Percentiles rank a stretch among this genome's conserved stretches.
Conservation (phyloP, 1,140 invertebrate species). For the Euglossa dilemma region DNA sequence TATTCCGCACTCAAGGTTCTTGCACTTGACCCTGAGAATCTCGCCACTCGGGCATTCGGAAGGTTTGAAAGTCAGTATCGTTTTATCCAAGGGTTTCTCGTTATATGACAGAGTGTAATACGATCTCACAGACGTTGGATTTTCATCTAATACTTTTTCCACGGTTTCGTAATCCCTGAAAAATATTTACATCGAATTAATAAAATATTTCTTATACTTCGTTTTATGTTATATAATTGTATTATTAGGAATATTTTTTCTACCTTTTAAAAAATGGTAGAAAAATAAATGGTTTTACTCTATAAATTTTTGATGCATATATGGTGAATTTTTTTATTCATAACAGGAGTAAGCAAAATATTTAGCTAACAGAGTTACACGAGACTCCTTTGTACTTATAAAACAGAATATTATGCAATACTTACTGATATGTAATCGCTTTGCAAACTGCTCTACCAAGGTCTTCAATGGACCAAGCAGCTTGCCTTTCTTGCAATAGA, state of each 20-base stretch:
- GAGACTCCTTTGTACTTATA: too few species aligned
- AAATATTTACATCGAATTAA: not conserved
- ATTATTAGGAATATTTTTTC: too few species aligned
- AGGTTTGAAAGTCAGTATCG: conserved; percentile 85
- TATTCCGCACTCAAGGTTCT: conserved; percentile 88
- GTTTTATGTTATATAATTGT: not conserved
- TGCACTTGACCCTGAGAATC: conserved; percentile 87
- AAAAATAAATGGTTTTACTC: too few species aligned
- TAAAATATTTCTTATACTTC: not conserved
- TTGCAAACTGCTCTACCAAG: conserved; percentile 90
- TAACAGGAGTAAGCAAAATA: too few species aligned
- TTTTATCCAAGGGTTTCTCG: conserved; percentile 79
- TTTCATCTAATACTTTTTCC: conserved; percentile 81
- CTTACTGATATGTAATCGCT: conserved; percentile 90
- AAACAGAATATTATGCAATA: conserved; percentile 26
- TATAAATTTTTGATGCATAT: too few species aligned
- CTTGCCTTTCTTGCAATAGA: conserved; percentile 67
- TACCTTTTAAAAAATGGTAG: too few species aligned
- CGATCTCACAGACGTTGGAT: conserved; percentile 70
- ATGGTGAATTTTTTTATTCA: too few species aligned
- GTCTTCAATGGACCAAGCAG: conserved; percentile 85
- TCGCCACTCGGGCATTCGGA: conserved; percentile 85
- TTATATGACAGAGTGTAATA: conserved; percentile 82
- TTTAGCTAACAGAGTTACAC: too few species aligned
- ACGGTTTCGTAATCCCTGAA: conserved; percentile 83